Percentiles rank a stretch among this genome's conserved stretches.
Conservation (phyloP, 2,797 vertebrate species). For the Clarias laeviceps region DNA sequence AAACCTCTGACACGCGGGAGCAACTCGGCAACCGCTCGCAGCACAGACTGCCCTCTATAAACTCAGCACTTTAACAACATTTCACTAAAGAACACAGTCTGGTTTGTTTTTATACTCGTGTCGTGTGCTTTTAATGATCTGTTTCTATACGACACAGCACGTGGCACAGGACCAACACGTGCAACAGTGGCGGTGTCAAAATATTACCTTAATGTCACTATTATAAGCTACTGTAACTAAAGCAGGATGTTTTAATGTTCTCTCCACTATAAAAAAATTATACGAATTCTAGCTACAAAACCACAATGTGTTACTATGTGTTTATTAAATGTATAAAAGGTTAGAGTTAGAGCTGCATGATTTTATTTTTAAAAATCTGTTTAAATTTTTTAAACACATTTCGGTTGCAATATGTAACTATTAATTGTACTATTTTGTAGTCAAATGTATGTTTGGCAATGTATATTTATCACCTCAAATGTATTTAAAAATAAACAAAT, state of each 20-base stretch:
- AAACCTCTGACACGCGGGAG: conserved; percentile 62
- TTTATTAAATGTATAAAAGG: not conserved
- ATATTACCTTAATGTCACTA: not conserved
- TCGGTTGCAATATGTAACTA: too few relatives aligned
- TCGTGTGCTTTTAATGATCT: not conserved
- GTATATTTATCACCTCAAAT: too few relatives aligned
- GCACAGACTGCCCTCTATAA: conserved; percentile 25
- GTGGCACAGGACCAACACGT: not conserved
- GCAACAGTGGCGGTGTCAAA: not conserved
- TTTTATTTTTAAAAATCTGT: too few relatives aligned
- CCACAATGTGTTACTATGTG: not conserved
- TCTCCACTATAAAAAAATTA: not conserved
- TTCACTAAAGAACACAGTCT: not conserved
- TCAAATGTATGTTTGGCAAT: too few relatives aligned
- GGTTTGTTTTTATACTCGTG: not conserved
- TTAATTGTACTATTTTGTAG: too few relatives aligned
- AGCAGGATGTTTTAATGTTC: not conserved
- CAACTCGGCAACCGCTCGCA: conserved; percentile 38
- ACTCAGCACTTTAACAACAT: conserved; percentile 27
- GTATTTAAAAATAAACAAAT: too few relatives aligned
- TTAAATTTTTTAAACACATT: too few relatives aligned
- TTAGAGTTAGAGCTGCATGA: too few relatives aligned
- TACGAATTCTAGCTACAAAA: not conserved
- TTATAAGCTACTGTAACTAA: not conserved
- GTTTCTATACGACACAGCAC: not conserved